Evolutionary conservation across 2,113 vertebrate genomes (phyloP).

Genomic region (Callochromis pleurospilus): DNA sequence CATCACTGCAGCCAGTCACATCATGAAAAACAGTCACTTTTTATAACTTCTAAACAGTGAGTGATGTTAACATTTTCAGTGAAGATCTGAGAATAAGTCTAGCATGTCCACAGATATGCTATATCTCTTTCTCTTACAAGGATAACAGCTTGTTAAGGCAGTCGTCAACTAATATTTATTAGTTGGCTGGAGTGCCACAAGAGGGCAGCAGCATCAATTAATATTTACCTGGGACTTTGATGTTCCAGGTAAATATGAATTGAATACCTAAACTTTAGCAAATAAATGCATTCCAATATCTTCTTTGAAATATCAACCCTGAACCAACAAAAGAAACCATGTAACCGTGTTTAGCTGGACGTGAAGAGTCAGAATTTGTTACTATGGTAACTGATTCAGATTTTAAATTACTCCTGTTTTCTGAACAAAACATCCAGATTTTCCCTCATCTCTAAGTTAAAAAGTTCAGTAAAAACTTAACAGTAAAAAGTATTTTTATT

Average conservation of each 20-base stretch:
- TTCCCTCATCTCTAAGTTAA: neutral
- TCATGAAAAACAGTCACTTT: neutral
- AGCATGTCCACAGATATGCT: neutral
- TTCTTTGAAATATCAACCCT: neutral
- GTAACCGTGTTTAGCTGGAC: neutral
- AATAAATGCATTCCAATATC: neutral
- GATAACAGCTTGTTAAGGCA: neutral
- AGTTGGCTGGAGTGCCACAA: neutral
- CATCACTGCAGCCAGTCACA: neutral
- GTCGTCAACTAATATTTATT: neutral
- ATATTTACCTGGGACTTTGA: neutral
- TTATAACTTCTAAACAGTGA: neutral
- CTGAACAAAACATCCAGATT: neutral
- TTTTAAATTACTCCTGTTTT: neutral
- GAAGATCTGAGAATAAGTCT: neutral
- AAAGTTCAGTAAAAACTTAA: neutral
- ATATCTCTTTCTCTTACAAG: neutral
- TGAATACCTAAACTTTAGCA: neutral
- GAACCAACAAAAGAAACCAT: neutral
- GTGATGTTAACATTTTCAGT: neutral
- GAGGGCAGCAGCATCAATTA: neutral
- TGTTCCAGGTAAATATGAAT: neutral
- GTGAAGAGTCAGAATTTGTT: neutral
- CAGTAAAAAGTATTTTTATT: neutral
- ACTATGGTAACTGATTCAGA: neutral